A percentile compares a stretch with the other conserved stretches of the same genome.
Evolutionary conservation across 2,888 invertebrate genomes (phyloP).

Genomic region (Drosophila mimica): DNA sequence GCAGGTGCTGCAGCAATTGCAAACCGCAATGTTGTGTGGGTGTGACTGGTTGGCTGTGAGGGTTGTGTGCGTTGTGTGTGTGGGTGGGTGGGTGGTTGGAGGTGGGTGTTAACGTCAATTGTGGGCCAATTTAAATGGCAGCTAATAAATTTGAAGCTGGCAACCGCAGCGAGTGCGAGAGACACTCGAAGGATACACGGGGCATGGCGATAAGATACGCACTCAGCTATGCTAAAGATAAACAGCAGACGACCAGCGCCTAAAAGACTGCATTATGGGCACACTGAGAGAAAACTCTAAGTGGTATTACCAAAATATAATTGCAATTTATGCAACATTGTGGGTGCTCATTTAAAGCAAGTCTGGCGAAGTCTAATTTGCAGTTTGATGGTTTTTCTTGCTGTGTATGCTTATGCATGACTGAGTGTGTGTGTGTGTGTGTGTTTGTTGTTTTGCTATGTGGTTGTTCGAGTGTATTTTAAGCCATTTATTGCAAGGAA

Average conservation of each 20-base stretch:
- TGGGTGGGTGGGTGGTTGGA: too few species aligned
- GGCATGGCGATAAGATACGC: slow-evolving; percentile 45
- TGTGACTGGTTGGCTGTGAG: background rate
- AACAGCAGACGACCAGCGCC: slow-evolving; percentile 41
- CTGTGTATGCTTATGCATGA: slow-evolving; percentile 2
- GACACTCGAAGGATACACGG: slow-evolving; percentile 37
- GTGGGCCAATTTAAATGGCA: slow-evolving; percentile 67
- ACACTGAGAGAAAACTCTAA: slow-evolving; percentile 1
- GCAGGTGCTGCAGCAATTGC: slow-evolving; percentile 49
- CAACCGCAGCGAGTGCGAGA: slow-evolving; percentile 48
- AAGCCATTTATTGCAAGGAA: slow-evolving; percentile 68
- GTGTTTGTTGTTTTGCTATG: slow-evolving; percentile 11
- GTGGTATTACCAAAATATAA: background rate
- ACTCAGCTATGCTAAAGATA: slow-evolving; percentile 48
- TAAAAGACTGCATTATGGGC: slow-evolving; percentile 54
- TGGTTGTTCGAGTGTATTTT: slow-evolving; percentile 54
- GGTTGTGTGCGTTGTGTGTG: background rate
- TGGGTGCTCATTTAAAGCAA: background rate
- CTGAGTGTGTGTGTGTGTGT: slow-evolving; percentile 4
- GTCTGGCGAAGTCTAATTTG: background rate
- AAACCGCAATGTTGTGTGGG: slow-evolving; percentile 38
- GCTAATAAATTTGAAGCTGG: slow-evolving; percentile 75
- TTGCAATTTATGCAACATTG: background rate
- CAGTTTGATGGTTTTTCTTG: background rate
- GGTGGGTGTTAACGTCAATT: slow-evolving; percentile 46